Conservation (phyloP, 1,140 invertebrate genomes). For the Heliconius himera region DNA sequence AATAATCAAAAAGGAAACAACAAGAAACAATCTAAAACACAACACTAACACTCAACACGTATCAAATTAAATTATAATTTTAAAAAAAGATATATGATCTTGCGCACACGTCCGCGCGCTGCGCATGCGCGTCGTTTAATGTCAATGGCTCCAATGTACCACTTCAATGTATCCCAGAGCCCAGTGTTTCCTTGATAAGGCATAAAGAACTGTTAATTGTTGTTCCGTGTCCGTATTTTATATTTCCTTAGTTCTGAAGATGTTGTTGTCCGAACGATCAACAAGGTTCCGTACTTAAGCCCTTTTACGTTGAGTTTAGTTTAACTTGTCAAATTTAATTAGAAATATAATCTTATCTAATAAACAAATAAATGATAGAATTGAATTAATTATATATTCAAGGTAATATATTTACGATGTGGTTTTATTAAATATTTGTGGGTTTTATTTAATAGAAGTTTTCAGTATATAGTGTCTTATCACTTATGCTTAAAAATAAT, state of each 20-base stretch:
- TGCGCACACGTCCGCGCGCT: conserved; percentile 31
- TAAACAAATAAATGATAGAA: conserved; percentile 3
- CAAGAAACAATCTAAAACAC: not conserved
- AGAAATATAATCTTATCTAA: not conserved
- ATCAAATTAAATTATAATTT: not conserved
- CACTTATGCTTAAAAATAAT: too few species aligned
- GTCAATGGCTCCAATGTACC: conserved; percentile 23
- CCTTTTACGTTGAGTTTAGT: not conserved
- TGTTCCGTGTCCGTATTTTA: conserved; percentile 53
- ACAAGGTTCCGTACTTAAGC: conserved; percentile 1
- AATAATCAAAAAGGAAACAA: not conserved
- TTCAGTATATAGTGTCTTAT: too few species aligned
- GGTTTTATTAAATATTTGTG: not conserved
- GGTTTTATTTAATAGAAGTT: too few species aligned
- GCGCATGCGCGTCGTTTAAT: conserved; percentile 39
- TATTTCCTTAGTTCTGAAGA: conserved; percentile 24
- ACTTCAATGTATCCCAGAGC: conserved; percentile 19
- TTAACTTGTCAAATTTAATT: conserved; percentile 3
- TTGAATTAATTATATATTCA: not conserved
- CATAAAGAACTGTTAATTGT: conserved; percentile 42
- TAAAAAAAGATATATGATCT: not conserved
- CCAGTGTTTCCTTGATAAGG: conserved; percentile 43
- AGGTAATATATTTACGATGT: not conserved
- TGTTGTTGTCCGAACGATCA: not conserved
- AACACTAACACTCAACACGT: not conserved